phyloP scores from a whole-genome alignment of 2,113 vertebrate species.

The Megaceryle torquata region DNA sequence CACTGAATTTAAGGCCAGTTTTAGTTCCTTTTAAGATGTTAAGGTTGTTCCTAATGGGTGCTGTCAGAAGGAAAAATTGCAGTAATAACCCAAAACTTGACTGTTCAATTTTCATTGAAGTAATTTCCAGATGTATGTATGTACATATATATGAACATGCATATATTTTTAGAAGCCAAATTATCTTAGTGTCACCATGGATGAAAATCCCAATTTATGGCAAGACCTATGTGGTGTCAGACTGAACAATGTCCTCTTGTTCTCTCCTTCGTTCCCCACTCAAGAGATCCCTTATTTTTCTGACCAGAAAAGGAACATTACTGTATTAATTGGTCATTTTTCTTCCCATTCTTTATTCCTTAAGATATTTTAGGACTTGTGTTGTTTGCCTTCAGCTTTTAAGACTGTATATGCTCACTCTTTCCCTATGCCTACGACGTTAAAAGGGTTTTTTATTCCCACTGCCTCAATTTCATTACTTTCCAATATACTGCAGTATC shows the following conservation, averaged over 20 bases:
- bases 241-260: not conserved
- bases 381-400: not conserved
- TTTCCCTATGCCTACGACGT: not conserved
- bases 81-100: not conserved
- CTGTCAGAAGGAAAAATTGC: not conserved
- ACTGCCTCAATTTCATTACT: slow-evolving; percentile 8
- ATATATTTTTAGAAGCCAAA: not conserved
- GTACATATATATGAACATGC: not conserved
- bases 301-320: not conserved
- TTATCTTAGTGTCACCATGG: not conserved
- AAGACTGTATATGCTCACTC: not conserved
- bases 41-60: not conserved
- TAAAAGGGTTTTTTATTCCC: not conserved
- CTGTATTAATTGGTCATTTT: not conserved
- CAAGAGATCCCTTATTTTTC: not conserved
- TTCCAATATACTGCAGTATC: not conserved
- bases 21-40: not conserved
- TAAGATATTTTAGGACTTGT: not conserved
- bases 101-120: not conserved
- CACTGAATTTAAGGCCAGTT: not conserved
- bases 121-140: not conserved
- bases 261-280: not conserved
- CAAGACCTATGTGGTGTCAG: not conserved
- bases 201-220: not conserved
- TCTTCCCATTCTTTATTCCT: not conserved